Conservation (phyloP, 2,797 vertebrate genomes). For the Arctocebus calabarensis region DNA sequence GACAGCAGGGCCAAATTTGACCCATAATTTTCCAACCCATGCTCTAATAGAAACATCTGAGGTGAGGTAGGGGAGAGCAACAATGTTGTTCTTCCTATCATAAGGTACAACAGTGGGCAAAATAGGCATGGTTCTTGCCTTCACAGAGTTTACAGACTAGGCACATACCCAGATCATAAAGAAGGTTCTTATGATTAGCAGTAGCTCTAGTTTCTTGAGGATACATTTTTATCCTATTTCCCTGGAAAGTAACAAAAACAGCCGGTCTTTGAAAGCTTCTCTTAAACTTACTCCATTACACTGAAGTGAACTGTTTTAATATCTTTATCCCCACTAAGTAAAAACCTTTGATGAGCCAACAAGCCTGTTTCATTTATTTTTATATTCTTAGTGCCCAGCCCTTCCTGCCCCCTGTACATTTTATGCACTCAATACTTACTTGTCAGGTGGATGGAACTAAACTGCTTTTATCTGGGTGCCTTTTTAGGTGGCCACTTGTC, state of each 20-base stretch:
- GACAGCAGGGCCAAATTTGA: background rate
- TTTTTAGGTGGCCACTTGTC: conserved; percentile 44
- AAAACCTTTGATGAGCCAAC: background rate
- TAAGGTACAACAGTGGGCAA: background rate
- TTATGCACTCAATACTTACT: conserved; percentile 54
- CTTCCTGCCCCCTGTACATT: background rate
- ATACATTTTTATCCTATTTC: conserved; percentile 4
- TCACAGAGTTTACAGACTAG: background rate
- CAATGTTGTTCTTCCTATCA: background rate
- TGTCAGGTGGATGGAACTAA: conserved; percentile 28
- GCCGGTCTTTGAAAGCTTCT: conserved; percentile 7
- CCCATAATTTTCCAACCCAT: background rate
- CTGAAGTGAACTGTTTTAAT: conserved; percentile 2
- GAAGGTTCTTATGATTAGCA: background rate
- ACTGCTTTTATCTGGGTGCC: conserved; percentile 45
- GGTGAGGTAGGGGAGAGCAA: accelerated
- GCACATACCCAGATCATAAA: background rate
- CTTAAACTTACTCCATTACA: background rate
- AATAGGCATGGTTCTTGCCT: background rate
- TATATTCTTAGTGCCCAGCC: background rate
- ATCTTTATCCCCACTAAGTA: background rate
- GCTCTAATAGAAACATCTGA: background rate
- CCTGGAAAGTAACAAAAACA: background rate
- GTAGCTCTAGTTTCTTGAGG: background rate
- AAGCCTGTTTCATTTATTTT: conserved; percentile 37